These are phyloP conservation scores for Erebia ligea DNA, from an alignment of 2,888 invertebrate species.

Conservation along the genomic window DNA sequence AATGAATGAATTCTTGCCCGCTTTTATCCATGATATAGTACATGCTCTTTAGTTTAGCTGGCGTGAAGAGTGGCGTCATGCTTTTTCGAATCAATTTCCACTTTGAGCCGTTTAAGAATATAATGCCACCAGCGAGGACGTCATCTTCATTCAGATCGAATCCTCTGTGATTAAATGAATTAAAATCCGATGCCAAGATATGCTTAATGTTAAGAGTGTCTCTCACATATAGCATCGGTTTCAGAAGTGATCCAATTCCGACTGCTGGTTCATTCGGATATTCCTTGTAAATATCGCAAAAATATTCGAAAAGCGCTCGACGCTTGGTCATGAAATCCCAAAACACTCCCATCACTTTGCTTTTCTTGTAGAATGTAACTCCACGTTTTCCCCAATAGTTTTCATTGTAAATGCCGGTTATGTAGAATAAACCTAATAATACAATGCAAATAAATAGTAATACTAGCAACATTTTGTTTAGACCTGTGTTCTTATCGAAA, in stretches of 20 bases:
- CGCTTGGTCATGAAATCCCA: slow-evolving; percentile 52
- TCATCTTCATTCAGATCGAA: slow-evolving; percentile 40
- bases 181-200: slow-evolving; percentile 46
- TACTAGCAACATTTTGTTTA: slow-evolving; percentile 43
- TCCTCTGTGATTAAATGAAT: slow-evolving; percentile 48
- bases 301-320: slow-evolving; percentile 53
- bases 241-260: slow-evolving; percentile 49
- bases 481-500: background rate
- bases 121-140: slow-evolving; percentile 44
- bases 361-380: slow-evolving; percentile 51
- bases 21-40: slow-evolving; percentile 52
- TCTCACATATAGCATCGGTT: slow-evolving; percentile 45
- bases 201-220: slow-evolving; percentile 49
- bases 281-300: slow-evolving; percentile 54
- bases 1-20: slow-evolving; percentile 47
- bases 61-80: slow-evolving; percentile 55
- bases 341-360: slow-evolving; percentile 53
- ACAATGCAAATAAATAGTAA: slow-evolving; percentile 46
- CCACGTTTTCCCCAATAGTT: slow-evolving; percentile 61
- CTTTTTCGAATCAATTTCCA: slow-evolving; percentile 54
- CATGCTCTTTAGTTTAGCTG: slow-evolving; percentile 55
- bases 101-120: slow-evolving; percentile 47
- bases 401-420: slow-evolving; percentile 53
- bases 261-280: slow-evolving; percentile 56
- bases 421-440: slow-evolving; percentile 42